A percentile compares a stretch with the other conserved stretches of the same genome.
Evolutionary conservation across 2,888 invertebrate species (phyloP).

Genomic region (Tribolium freemani): DNA sequence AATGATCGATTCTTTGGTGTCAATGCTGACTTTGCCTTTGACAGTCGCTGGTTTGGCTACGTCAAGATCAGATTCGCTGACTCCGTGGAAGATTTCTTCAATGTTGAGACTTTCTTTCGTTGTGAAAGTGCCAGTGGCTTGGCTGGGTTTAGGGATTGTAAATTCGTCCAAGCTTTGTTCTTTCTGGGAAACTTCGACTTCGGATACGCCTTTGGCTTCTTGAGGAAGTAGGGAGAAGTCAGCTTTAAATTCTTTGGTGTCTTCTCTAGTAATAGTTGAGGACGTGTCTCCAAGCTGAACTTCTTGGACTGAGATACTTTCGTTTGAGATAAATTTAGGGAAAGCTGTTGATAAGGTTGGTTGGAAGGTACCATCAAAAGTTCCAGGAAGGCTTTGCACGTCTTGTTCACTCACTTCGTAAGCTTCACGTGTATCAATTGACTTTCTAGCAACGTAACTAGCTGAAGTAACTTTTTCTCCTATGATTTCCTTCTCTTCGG

Average conservation of each 20-base stretch:
- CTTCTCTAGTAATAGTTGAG: conserved; percentile 63
- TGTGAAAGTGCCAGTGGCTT: conserved; percentile 72
- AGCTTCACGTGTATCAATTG: conserved; percentile 68
- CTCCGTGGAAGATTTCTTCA: conserved; percentile 74
- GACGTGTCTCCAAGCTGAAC: conserved; percentile 62
- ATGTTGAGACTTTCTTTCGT: conserved; percentile 77
- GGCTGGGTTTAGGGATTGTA: conserved; percentile 68
- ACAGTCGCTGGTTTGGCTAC: conserved; percentile 69
- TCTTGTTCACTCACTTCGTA: conserved; percentile 72
- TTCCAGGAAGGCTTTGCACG: conserved; percentile 68
- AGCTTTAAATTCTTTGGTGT: conserved; percentile 54
- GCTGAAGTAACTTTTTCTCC: conserved; percentile 53
- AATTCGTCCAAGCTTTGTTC: conserved; percentile 71
- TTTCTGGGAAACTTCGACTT: conserved; percentile 73
- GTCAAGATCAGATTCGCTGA: conserved; percentile 73
- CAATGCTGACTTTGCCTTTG: conserved; percentile 75
- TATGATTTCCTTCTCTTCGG: conserved; percentile 68
- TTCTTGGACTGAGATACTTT: conserved; percentile 70
- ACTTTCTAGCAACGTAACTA: conserved; percentile 58
- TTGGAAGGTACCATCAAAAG: conserved; percentile 67
- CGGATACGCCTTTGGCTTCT: conserved; percentile 77
- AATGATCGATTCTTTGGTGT: conserved; percentile 75
- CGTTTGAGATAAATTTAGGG: conserved; percentile 66
- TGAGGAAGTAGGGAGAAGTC: conserved; percentile 71
- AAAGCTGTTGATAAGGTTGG: conserved; percentile 68